phyloP scores from a whole-genome alignment of 1,140 invertebrate genomes.

The Pentalonia nigronervosa region DNA sequence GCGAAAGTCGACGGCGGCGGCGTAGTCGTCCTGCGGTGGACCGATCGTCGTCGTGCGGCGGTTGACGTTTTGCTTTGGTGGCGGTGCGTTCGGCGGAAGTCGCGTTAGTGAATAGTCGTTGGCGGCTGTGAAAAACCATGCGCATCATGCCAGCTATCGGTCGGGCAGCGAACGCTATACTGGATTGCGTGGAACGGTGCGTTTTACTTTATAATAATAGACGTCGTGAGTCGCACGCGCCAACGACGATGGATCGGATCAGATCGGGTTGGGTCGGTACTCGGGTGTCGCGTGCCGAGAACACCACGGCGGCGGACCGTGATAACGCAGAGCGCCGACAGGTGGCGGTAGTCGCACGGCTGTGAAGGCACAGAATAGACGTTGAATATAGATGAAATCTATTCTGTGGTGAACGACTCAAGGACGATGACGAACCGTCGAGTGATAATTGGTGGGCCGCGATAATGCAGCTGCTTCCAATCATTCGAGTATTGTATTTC shows the following conservation, averaged over 20 bases:
- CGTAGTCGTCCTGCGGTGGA: neutral
- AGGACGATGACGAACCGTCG: neutral
- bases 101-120: neutral
- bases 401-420: neutral
- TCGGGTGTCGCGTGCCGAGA: neutral
- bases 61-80: neutral
- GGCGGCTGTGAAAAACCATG: slow-evolving; percentile 42
- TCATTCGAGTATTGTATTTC: too few relatives aligned
- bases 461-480: too few relatives aligned
- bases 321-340: neutral
- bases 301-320: neutral
- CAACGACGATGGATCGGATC: neutral
- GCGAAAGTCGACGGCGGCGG: slow-evolving; percentile 20
- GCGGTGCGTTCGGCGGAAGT: neutral
- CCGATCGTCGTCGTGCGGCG: neutral
- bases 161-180: slow-evolving; percentile 45
- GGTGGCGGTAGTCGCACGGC: neutral
- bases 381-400: too few relatives aligned
- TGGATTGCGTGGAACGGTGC: neutral
- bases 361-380: neutral
- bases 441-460: neutral
- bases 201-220: slow-evolving; percentile 23
- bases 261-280: neutral
- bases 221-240: neutral
- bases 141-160: slow-evolving; percentile 54